phyloP scores from a whole-genome alignment of 1,140 invertebrate genomes.

The Conus ventricosus region DNA sequence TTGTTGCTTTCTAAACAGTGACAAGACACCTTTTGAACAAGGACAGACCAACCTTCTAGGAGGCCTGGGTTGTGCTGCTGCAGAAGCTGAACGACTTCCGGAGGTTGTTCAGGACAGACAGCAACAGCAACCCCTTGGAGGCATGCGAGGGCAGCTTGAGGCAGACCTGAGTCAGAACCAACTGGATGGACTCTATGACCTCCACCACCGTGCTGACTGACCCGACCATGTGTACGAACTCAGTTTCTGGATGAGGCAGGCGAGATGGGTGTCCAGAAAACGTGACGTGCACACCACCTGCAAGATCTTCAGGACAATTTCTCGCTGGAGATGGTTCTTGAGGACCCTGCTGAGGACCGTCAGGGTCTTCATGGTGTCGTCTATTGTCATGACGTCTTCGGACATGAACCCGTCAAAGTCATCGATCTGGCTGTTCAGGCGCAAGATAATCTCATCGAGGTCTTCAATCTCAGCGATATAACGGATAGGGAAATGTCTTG shows the following conservation, averaged over 20 bases:
- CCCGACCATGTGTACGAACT: neutral
- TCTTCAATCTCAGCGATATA: neutral
- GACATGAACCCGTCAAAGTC: conserved; percentile 21
- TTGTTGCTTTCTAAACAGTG: too few relatives aligned
- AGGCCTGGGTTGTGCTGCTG: neutral
- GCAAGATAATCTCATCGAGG: neutral
- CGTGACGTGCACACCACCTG: neutral
- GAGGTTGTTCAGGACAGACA: neutral
- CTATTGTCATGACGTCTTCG: neutral
- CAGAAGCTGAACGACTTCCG: neutral
- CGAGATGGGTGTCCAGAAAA: conserved; percentile 21
- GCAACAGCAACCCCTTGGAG: neutral
- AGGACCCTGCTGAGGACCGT: neutral
- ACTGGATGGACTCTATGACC: neutral
- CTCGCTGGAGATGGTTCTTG: conserved; percentile 10
- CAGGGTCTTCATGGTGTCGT: neutral
- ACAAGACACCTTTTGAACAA: neutral
- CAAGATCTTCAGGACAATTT: conserved; percentile 13
- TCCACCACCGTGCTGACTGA: neutral
- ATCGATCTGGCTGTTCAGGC: conserved; percentile 2
- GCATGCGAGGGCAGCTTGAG: conserved; percentile 28
- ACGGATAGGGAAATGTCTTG: neutral
- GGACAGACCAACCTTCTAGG: neutral
- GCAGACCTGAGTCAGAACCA: conserved; percentile 11
- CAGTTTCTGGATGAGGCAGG: neutral